Percentiles rank a stretch among this genome's conserved stretches.
Evolutionary conservation across 1,140 invertebrate species (phyloP).

Genomic region (Drosophila orena): DNA sequence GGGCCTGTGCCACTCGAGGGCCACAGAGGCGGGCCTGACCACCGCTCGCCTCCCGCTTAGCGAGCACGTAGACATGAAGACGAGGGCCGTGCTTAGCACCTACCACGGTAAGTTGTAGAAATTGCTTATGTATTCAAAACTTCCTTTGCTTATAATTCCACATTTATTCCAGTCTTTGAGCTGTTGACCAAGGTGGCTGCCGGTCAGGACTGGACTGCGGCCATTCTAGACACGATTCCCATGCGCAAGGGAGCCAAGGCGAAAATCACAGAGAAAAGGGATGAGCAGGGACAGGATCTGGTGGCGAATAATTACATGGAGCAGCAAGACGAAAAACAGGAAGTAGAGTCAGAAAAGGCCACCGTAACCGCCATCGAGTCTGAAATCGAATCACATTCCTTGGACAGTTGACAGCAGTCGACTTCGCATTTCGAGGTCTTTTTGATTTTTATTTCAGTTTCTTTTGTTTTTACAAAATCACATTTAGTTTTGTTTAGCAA

Average conservation of each 20-base stretch:
- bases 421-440: constrained; percentile 35
- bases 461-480: constrained; percentile 63
- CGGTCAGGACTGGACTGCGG: constrained; percentile 93
- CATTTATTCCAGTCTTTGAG: constrained; percentile 92
- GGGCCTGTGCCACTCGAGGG: constrained; percentile 94
- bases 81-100: constrained; percentile 96
- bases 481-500: constrained; percentile 65
- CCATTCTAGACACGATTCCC: constrained; percentile 92
- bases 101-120: constrained; percentile 92
- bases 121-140: too few species aligned
- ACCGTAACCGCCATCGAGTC: neutral
- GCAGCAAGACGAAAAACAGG: neutral
- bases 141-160: neutral
- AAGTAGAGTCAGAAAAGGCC: neutral
- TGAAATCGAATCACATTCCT: neutral
- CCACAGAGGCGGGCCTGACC: constrained; percentile 90
- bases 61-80: constrained; percentile 96
- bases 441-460: constrained; percentile 63
- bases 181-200: constrained; percentile 92
- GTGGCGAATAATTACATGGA: neutral
- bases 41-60: constrained; percentile 96
- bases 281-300: neutral
- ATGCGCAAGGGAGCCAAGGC: constrained; percentile 90
- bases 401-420: constrained; percentile 30
- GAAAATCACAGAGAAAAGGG: constrained; percentile 40